Percentiles rank a stretch among this genome's conserved stretches.
phyloP scores from a whole-genome alignment of 2,888 invertebrate genomes.

The Epinotia brunnichana region DNA sequence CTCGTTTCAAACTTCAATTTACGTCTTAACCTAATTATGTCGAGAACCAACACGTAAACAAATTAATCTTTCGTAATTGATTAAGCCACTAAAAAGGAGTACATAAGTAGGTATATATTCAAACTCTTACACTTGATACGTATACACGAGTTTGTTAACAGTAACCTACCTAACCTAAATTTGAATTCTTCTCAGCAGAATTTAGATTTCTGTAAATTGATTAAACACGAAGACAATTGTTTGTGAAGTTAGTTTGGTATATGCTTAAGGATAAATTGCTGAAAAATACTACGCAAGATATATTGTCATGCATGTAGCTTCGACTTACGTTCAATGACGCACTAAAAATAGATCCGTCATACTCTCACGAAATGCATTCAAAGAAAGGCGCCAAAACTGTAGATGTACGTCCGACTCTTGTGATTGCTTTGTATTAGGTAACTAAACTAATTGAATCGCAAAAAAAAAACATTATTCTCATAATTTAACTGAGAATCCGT shows the following conservation, averaged over 20 bases:
- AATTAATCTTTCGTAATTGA: slow-evolving; percentile 35
- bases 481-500: neutral
- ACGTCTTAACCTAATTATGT: slow-evolving; percentile 54
- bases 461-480: neutral
- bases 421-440: neutral
- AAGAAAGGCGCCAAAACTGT: neutral
- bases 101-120: neutral
- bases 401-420: neutral
- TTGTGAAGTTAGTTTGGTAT: neutral
- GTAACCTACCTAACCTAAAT: neutral
- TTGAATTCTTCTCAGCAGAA: neutral
- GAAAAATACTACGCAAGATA: neutral
- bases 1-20: slow-evolving; percentile 52
- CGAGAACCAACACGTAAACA: slow-evolving; percentile 42
- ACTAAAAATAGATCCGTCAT: slow-evolving; percentile 16
- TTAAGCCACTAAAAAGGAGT: slow-evolving; percentile 16
- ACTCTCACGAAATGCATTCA: slow-evolving; percentile 28
- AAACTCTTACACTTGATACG: neutral
- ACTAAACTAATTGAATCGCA: neutral
- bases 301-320: neutral
- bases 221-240: neutral
- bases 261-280: neutral
- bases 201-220: neutral
- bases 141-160: too few relatives aligned
- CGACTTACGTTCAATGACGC: slow-evolving; percentile 23